A percentile compares a stretch with the other conserved stretches of the same genome.
These are phyloP conservation scores for Catamblyrhynchus diadema DNA, from an alignment of 2,797 vertebrate species.

Conservation along the genomic window DNA sequence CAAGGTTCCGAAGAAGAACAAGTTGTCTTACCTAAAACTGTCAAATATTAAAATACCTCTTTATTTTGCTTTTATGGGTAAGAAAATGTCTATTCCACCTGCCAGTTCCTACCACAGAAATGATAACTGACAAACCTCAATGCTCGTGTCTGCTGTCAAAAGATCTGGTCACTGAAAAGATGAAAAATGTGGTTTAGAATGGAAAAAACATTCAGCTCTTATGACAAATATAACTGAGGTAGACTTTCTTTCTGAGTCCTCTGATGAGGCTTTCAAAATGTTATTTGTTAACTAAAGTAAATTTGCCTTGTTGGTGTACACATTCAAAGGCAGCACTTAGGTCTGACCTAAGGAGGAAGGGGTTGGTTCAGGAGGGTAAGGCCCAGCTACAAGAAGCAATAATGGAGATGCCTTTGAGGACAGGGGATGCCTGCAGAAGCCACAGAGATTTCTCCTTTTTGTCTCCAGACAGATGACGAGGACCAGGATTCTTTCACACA, in stretches of 20 bases:
- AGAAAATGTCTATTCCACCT: neutral
- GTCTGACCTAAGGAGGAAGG: conserved; percentile 24
- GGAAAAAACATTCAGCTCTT: neutral
- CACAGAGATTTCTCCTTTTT: conserved; percentile 44
- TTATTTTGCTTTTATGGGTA: neutral
- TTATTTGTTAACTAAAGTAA: neutral
- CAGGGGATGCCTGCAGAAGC: conserved; percentile 29
- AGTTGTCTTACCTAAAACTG: neutral
- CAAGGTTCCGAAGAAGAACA: neutral
- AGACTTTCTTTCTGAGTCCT: neutral
- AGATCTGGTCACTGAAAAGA: neutral
- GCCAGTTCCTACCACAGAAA: neutral
- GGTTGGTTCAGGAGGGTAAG: conserved; percentile 37
- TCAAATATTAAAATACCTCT: neutral
- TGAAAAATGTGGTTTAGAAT: neutral
- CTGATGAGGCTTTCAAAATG: neutral
- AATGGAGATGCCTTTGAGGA: conserved; percentile 62
- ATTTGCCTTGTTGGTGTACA: neutral
- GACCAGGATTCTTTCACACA: neutral
- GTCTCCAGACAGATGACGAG: neutral
- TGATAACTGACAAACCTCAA: neutral
- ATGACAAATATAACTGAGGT: neutral
- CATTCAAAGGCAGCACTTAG: neutral
- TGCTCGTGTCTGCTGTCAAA: neutral
- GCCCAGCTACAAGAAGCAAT: conserved; percentile 54